A percentile compares a stretch with the other conserved stretches of the same genome.
These are phyloP conservation scores for Pemphredon lugubris DNA, from an alignment of 2,888 invertebrate genomes.

Conservation along the genomic window DNA sequence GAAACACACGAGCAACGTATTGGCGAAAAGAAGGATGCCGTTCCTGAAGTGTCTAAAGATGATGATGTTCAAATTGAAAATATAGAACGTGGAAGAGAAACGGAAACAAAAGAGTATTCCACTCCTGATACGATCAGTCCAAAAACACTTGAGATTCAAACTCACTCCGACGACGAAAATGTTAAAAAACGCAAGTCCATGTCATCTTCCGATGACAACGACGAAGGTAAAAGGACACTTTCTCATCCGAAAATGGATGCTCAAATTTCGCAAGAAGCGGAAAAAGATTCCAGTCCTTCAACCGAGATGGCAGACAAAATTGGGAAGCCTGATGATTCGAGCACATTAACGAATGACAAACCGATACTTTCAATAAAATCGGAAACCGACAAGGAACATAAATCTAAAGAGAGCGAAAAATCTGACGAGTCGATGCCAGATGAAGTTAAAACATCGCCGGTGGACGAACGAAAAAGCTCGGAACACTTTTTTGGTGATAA, in stretches of 20 bases:
- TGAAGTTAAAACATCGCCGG: no score
- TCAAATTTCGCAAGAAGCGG: not conserved
- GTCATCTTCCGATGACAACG: not conserved
- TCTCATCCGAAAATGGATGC: not conserved
- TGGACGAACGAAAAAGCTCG: not conserved
- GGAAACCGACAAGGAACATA: no score
- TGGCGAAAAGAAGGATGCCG: not conserved
- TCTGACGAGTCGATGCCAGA: no score
- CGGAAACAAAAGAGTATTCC: no score
- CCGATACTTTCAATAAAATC: no score
- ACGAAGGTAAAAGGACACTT: no score
- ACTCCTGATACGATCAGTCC: no score
- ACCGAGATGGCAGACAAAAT: no score
- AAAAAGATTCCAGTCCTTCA: not conserved
- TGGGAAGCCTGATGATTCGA: no score
- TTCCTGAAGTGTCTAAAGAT: constrained; percentile 2
- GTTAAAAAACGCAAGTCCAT: not conserved
- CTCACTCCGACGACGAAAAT: not conserved
- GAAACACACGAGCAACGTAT: not conserved
- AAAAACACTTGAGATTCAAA: not conserved
- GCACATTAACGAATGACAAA: no score
- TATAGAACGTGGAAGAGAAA: not conserved
- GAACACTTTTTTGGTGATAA: not conserved
- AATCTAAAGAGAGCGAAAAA: no score
- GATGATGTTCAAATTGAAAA: constrained; percentile 1